These are phyloP conservation scores for Melipona beecheii DNA, from an alignment of 2,888 invertebrate species.

Conservation along the genomic window DNA sequence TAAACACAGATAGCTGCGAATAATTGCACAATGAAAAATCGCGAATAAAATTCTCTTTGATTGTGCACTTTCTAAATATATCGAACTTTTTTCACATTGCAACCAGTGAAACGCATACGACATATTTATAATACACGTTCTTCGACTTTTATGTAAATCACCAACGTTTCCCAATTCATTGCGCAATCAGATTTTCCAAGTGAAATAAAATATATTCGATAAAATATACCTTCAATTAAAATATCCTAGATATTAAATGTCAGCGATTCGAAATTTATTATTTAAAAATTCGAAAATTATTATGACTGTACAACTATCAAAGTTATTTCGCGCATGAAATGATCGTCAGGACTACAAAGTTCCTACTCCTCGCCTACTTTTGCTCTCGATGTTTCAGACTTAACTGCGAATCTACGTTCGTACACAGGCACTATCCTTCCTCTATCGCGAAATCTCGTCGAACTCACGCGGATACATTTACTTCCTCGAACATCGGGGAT, in stretches of 20 bases:
- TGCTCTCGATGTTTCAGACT: neutral
- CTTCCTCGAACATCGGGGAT: constrained; percentile 1
- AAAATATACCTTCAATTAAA: neutral
- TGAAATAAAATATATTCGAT: neutral
- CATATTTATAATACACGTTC: neutral
- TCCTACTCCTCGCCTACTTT: neutral
- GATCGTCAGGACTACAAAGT: neutral
- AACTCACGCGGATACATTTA: neutral
- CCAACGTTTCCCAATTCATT: neutral
- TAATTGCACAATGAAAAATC: neutral
- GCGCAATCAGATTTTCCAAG: neutral
- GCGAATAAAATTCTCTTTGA: neutral
- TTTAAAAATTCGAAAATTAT: no score
- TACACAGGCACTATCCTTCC: no score
- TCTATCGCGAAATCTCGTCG: neutral
- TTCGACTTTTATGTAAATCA: neutral
- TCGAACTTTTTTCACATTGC: neutral
- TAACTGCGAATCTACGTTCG: no score
- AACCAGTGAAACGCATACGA: neutral
- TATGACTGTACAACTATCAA: no score
- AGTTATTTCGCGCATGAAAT: no score
- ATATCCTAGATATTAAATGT: no score
- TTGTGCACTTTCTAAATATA: neutral
- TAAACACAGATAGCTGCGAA: neutral
- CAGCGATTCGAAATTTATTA: no score